A percentile compares a stretch with the other conserved stretches of the same genome.
Conservation (phyloP, 64 coral and sea anemone species). For the Orbicella faveolata region DNA sequence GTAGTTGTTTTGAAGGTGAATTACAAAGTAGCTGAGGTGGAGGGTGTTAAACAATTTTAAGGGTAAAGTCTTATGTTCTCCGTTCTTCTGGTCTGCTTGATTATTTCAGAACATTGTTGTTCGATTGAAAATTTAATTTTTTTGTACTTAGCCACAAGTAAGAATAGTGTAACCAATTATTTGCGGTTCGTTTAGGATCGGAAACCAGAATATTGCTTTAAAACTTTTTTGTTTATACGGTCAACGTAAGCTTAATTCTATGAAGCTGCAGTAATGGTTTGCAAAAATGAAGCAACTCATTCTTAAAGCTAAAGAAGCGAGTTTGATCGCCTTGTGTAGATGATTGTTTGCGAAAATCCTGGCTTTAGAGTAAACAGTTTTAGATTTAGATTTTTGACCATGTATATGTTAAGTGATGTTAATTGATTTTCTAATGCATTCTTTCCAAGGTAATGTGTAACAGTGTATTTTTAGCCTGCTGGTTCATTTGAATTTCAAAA, state of each 20-base stretch:
- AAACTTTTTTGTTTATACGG: not conserved
- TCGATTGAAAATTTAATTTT: not conserved
- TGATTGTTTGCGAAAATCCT: not conserved
- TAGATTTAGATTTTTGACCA: not conserved
- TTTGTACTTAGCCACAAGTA: not conserved
- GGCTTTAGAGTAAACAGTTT: not conserved
- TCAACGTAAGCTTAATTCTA: too few species aligned
- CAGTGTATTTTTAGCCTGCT: slow-evolving; percentile 11
- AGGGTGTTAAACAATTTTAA: not conserved
- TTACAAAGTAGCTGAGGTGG: not conserved
- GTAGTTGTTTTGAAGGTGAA: not conserved
- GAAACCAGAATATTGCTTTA: slow-evolving; percentile 6
- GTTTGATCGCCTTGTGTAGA: not conserved
- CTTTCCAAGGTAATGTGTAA: not conserved
- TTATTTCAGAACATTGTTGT: not conserved
- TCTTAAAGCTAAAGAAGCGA: not conserved
- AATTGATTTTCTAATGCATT: slow-evolving; percentile 19
- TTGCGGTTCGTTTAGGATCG: not conserved
- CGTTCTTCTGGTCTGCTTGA: not conserved
- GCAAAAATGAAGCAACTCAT: not conserved
- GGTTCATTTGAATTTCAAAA: slow-evolving; percentile 15
- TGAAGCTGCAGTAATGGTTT: not conserved
- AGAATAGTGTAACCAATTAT: not conserved
- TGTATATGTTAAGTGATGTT: slow-evolving; percentile 8
- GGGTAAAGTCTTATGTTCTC: too few species aligned